These are phyloP conservation scores for Cotesia typhae DNA, from an alignment of 1,140 invertebrate genomes.

Conservation along the genomic window DNA sequence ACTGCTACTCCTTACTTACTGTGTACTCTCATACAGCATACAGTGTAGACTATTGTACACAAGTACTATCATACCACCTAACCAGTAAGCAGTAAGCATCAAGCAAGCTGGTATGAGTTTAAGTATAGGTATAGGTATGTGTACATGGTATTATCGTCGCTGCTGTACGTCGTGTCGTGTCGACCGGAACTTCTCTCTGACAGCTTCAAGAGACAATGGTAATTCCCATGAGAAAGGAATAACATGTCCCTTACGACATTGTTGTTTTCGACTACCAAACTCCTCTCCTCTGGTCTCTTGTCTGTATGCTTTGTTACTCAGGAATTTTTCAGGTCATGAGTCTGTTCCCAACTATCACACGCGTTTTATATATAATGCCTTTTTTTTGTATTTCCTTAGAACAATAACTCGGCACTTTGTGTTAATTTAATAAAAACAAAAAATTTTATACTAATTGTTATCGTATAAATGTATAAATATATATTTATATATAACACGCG, in stretches of 20 bases:
- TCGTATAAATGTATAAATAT: no score
- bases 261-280: conserved; percentile 8
- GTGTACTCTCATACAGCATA: neutral
- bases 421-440: no score
- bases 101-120: no score
- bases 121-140: no score
- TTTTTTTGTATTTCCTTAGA: no score
- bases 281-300: neutral
- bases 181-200: conserved; percentile 28
- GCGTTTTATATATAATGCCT: no score
- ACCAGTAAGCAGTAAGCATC: neutral
- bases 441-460: no score
- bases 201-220: conserved; percentile 25
- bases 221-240: conserved; percentile 32
- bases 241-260: conserved; percentile 17
- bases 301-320: conserved; percentile 20
- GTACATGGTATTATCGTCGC: no score
- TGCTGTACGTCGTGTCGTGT: conserved; percentile 5
- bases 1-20: neutral
- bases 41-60: neutral
- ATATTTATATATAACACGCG: no score
- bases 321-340: no score
- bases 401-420: no score
- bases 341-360: no score
- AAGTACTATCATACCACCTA: neutral